Conservation (phyloP, 2,797 vertebrate species). For the Brachyalestes nurse region DNA sequence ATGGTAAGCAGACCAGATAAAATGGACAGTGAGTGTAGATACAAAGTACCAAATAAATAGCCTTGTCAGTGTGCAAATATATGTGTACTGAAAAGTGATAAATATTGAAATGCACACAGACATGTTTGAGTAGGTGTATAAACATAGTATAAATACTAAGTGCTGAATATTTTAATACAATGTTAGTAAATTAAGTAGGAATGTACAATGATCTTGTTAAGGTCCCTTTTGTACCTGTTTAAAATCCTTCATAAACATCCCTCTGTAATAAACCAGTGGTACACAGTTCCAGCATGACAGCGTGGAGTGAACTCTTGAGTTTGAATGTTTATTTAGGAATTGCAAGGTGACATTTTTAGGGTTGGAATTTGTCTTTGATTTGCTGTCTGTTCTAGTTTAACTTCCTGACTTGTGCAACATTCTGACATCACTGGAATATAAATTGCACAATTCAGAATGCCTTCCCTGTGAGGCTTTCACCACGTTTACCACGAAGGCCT, state of each 20-base stretch:
- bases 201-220: not conserved
- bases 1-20: too few relatives aligned
- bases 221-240: not conserved
- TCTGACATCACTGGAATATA: not conserved
- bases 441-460: not conserved
- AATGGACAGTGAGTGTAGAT: too few relatives aligned
- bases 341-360: not conserved
- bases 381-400: constrained; percentile 38
- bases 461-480: not conserved
- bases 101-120: too few relatives aligned
- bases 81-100: too few relatives aligned
- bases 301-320: not conserved
- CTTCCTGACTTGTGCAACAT: not conserved
- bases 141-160: not conserved
- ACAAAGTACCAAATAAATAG: too few relatives aligned
- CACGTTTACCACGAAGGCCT: not conserved
- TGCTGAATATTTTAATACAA: too few relatives aligned
- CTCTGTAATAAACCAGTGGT: not conserved
- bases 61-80: too few relatives aligned
- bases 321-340: not conserved
- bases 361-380: constrained; percentile 31
- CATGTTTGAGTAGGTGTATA: not conserved
- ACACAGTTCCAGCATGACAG: not conserved
- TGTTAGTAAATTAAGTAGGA: too few relatives aligned
- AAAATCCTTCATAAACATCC: not conserved